Base-by-base conservation (phyloP, 53 echinoderm and acorn worm genomes). In the Echinometra lucunter region DNA sequence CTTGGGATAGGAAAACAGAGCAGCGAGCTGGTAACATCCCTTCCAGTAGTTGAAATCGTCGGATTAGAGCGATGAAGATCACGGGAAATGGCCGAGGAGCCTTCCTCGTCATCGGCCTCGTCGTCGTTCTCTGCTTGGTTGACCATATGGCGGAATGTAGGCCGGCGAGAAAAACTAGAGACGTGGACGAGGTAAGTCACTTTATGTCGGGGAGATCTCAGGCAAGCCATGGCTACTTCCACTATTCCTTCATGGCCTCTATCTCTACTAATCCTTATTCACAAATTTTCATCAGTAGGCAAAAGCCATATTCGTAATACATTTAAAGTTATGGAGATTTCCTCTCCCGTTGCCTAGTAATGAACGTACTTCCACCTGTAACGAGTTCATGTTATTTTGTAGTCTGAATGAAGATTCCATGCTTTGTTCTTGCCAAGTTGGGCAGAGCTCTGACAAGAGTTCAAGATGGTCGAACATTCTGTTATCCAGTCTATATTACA, bases 101-200 rank as follows among this genome's bases (percentile, higher is more conserved):
- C n/a, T n/a, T 85, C 85, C 85, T 85, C 85, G 85, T 85, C 17
- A 13, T 85, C 85, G 49, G 13, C 85, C 45, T 85, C 27, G 0
- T 85, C 27, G 9, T 85, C 85, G 85, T 85, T 40, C 28, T 85
- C 85, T 85, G 85, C 19, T 85, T 85, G 45, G 85, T 85, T n/a
- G 85, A 85, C 49, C 85, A 85, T 85, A 85, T 85, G 45, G 85
- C 49, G 85, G 85, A 85, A 49, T 49, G 85, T 49, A 85, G 85
- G 28, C 85, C 85, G 47, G 85, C 85, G 30, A 85, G 85, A 28
- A 85, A 85, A 40, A 30, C 85, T 1, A 85, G 85, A 85, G 85
- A 85, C 2, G 85, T n/a, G 3, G 49, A 85, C 19, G 85, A 85
- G 85, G 85, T 85, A 85, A 85, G 85, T n/a, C 47, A 18, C 45